Evolutionary conservation across 1,140 invertebrate species (phyloP).

Genomic region (Hyles euphorbiae): DNA sequence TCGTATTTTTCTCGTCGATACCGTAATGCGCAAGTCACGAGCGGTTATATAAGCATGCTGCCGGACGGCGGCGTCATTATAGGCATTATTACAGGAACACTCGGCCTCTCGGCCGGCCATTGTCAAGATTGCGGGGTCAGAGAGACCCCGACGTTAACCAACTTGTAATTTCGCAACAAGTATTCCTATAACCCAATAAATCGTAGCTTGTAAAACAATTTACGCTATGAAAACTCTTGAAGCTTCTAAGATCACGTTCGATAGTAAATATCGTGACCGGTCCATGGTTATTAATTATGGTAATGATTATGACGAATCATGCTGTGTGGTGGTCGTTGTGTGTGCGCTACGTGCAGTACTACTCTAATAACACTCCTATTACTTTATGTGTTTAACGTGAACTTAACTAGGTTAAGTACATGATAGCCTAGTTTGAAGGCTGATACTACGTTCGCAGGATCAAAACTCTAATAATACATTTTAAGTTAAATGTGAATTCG

Average conservation of each 20-base stretch:
- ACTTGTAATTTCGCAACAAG: slow-evolving; percentile 63
- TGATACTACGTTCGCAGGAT: too few relatives aligned
- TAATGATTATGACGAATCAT: slow-evolving; percentile 54
- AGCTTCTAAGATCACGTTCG: slow-evolving; percentile 5
- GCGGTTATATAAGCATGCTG: slow-evolving; percentile 70
- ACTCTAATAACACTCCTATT: too few relatives aligned
- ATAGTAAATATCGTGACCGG: slow-evolving; percentile 24
- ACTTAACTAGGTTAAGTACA: too few relatives aligned
- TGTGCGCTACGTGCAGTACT: too few relatives aligned
- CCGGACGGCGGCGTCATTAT: slow-evolving; percentile 65
- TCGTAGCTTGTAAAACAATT: slow-evolving; percentile 70
- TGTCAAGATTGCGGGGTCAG: slow-evolving; percentile 74
- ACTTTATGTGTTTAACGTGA: too few relatives aligned
- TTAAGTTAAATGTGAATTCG: too few relatives aligned
- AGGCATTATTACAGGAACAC: slow-evolving; percentile 64
- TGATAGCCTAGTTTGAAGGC: too few relatives aligned
- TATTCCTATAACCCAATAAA: slow-evolving; percentile 69
- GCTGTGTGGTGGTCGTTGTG: slow-evolving; percentile 7
- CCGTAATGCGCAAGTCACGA: slow-evolving; percentile 72
- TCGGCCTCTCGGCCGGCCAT: slow-evolving; percentile 55
- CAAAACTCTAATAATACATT: too few relatives aligned
- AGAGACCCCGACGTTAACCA: slow-evolving; percentile 52
- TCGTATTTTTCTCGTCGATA: slow-evolving; percentile 63
- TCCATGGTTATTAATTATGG: slow-evolving; percentile 65
- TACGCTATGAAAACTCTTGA: slow-evolving; percentile 38